A percentile compares a stretch with the other conserved stretches of the same genome.
phyloP scores from a whole-genome alignment of 2,113 vertebrate species.

The Phocoena sinus region DNA sequence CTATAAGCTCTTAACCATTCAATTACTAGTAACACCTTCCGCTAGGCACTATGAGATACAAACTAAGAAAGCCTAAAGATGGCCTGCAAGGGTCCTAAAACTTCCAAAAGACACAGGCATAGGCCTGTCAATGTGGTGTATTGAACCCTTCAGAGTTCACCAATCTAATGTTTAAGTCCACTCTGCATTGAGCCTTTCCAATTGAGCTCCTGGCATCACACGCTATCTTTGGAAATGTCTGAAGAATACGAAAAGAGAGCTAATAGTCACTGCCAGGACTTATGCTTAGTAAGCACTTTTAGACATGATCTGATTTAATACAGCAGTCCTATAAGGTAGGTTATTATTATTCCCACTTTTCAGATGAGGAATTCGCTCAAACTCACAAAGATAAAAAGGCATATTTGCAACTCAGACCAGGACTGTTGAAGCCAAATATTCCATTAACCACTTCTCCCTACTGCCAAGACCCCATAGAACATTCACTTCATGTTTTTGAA shows the following conservation, averaged over 20 bases:
- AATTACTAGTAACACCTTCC: background rate
- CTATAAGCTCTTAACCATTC: background rate
- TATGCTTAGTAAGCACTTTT: background rate
- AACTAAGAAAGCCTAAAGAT: background rate
- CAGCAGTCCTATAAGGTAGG: background rate
- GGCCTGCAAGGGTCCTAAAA: background rate
- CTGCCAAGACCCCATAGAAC: background rate
- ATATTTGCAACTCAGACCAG: background rate
- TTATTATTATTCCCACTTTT: background rate
- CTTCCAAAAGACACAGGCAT: background rate
- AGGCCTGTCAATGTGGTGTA: background rate
- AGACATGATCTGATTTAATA: background rate
- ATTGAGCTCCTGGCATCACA: background rate
- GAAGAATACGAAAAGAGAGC: background rate
- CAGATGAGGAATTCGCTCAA: background rate
- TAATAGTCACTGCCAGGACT: background rate
- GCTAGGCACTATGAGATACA: background rate
- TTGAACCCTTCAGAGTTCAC: background rate
- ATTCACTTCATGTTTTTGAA: background rate
- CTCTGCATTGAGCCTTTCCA: background rate
- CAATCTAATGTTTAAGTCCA: background rate
- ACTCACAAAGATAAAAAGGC: background rate
- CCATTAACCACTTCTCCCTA: background rate
- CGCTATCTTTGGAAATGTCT: background rate
- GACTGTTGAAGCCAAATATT: background rate